These are phyloP conservation scores for Tetragonisca angustula DNA, from an alignment of 2,888 invertebrate species.

Conservation along the genomic window DNA sequence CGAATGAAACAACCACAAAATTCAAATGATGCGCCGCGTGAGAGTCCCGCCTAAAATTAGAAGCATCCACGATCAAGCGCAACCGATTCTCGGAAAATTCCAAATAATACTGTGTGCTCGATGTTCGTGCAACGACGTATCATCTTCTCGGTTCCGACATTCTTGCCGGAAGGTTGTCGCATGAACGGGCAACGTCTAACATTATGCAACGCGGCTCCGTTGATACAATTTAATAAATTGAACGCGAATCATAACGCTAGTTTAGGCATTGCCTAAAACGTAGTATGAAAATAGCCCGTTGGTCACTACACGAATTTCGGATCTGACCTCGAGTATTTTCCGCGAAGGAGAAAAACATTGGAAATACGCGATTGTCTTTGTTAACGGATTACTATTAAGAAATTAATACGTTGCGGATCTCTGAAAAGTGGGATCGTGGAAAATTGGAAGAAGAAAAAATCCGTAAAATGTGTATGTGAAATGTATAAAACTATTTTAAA, in stretches of 20 bases:
- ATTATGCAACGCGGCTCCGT: background rate
- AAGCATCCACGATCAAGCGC: constrained; percentile 11
- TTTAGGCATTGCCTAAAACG: constrained; percentile 12
- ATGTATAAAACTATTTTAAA: too few relatives aligned
- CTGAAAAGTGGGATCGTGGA: too few relatives aligned
- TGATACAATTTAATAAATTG: constrained; percentile 14
- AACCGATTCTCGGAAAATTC: constrained; percentile 20
- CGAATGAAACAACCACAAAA: background rate
- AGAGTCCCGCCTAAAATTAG: constrained; percentile 19
- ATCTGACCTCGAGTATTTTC: background rate
- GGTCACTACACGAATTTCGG: background rate
- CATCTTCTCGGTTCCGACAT: background rate
- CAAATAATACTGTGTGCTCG: constrained; percentile 8
- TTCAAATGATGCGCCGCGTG: background rate
- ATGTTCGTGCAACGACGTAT: constrained; percentile 4
- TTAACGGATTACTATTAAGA: background rate
- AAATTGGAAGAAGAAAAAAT: too few relatives aligned
- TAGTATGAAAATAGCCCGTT: constrained; percentile 8
- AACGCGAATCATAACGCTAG: background rate
- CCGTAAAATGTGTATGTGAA: too few relatives aligned
- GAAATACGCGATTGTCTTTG: background rate
- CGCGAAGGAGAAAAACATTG: background rate
- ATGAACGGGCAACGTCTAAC: background rate
- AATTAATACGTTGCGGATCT: too few relatives aligned
- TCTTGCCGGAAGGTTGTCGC: constrained; percentile 6